Base-by-base conservation (phyloP, 2,888 invertebrate species). In the Unio pictorum region DNA sequence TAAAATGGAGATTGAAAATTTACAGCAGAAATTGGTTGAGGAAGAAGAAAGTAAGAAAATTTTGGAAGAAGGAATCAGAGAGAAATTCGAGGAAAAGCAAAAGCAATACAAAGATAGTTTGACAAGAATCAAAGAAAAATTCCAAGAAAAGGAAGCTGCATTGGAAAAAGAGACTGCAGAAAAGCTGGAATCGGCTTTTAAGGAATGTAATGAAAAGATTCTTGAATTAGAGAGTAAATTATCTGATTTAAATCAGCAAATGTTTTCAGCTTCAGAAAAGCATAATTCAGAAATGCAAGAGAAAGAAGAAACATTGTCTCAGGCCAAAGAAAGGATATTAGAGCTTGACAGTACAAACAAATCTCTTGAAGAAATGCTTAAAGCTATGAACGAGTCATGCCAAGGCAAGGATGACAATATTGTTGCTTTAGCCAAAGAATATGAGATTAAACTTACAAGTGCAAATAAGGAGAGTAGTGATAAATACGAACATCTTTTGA, bases 11-110 rank as follows among this genome's bases (percentile, higher is more conserved):
- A 67, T 64, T n/a, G 76, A 62, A 59, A 55, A 34, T 23, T 64
- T 55, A 59, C 54, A 70, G 18, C 74, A 80, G 20, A 71, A 80
- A 69, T 65, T 81, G 60, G 70, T 73, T 23, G 65, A 69, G 23
- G 78, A 80, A 59, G 63, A 69, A 28, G 80, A 80, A 60, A 75
- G 73, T 20, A 81, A 66, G 74, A 81, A 61, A 73, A 80, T 62
- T 75, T 81, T 74, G 73, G 81, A 74, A 60, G 77, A 81, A 45
- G 77, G 81, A 64, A 81, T 85, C 71, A 81, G 79, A 71, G 76
- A 76, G 58, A 73, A 84, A 68, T 81, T 87, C 68, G 82, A 85
- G 63, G 83, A 85, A 64, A 83, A 84, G 64, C 84, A 87, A 69
- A 72, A 73, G 28, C 80, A 84, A 60, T 82, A 78, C 67, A 87